Conservation (phyloP, 2,797 vertebrate species). For the Cossypha polioptera region DNA sequence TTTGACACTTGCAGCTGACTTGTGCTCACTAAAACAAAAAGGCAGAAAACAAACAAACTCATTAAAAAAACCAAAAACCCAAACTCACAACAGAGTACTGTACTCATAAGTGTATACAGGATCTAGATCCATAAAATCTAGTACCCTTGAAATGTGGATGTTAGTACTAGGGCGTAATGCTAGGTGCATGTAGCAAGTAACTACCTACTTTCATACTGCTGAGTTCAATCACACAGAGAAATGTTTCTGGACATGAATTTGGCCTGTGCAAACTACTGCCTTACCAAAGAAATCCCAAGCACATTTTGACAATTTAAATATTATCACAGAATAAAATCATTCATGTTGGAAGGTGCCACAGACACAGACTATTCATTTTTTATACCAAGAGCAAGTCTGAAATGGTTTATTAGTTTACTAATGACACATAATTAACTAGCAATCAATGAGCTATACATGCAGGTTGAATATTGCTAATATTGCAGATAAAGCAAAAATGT, state of each 20-base stretch:
- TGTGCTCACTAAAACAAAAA: background rate
- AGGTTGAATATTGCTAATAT: background rate
- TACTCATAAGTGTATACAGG: background rate
- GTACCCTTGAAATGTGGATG: background rate
- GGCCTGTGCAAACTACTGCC: background rate
- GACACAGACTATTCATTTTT: background rate
- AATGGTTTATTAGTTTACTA: background rate
- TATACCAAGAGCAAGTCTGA: background rate
- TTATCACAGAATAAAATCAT: background rate
- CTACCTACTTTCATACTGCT: background rate
- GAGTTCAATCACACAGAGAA: background rate
- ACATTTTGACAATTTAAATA: background rate
- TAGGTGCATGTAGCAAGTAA: background rate
- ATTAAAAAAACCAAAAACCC: background rate
- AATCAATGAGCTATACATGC: background rate
- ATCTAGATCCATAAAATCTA: background rate
- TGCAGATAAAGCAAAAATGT: background rate
- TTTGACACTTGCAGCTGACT: background rate
- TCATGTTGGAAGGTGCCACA: background rate
- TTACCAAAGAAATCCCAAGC: background rate
- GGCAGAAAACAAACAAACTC: background rate
- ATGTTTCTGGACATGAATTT: background rate
- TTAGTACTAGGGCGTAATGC: background rate
- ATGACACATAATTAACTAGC: background rate
- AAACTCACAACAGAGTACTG: background rate